Percentiles rank a stretch among this genome's conserved stretches.
phyloP scores from a whole-genome alignment of 2,888 invertebrate genomes.

The Acanthosepion esculentum region DNA sequence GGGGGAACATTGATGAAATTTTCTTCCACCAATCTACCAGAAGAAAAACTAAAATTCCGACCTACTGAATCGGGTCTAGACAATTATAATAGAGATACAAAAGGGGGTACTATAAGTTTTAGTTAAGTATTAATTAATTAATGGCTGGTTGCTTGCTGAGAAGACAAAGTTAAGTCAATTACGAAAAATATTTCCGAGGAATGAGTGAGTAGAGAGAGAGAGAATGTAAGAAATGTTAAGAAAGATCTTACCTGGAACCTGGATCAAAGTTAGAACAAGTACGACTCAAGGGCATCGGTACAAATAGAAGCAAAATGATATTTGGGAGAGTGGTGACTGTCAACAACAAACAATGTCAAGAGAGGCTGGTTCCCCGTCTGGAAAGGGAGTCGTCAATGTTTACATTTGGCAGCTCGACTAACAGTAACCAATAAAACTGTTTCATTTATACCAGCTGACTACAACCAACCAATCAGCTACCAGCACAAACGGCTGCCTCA shows the following conservation, averaged over 20 bases:
- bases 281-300: neutral
- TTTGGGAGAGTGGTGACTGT: neutral
- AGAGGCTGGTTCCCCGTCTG: neutral
- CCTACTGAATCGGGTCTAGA: too few species aligned
- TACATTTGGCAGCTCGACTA: neutral
- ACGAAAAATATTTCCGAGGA: neutral
- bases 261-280: neutral
- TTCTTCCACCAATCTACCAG: neutral
- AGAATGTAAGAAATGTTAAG: neutral
- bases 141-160: too few species aligned
- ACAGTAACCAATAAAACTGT: neutral
- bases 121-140: too few species aligned
- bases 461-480: neutral
- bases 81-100: too few species aligned
- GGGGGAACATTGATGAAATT: neutral
- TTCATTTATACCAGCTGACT: neutral
- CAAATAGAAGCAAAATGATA: neutral
- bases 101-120: too few species aligned
- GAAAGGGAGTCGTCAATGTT: neutral
- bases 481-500: neutral
- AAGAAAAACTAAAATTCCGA: neutral
- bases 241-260: neutral
- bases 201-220: neutral
- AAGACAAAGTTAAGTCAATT: too few species aligned
- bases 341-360: neutral